Evolutionary conservation across 2,113 vertebrate genomes (phyloP), one percentile per base, ranked within the genome.

Genomic region (Megalops atlanticus): DNA sequence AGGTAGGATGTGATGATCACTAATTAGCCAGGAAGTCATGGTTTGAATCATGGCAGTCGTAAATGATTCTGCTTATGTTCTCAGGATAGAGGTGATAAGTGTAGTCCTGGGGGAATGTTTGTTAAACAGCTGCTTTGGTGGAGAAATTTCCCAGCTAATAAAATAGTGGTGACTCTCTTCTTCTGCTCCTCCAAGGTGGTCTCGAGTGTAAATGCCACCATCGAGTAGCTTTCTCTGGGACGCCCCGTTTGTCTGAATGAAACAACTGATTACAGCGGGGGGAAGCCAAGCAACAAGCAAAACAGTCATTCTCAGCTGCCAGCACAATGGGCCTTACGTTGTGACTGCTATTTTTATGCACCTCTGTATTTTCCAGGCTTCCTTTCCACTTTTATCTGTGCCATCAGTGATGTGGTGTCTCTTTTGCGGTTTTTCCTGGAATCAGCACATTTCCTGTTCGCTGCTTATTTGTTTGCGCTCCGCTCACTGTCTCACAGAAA

Each of bases 231-330:
- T 64, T 64, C n/a, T 24, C 58, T 31, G 58, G 2, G 58, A 64
- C 11, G 24, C 24, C 10, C 58, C 8, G 58, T 11, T 38, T 10
- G 15, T 72, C 70, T 35, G 70, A 72, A 72, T 72, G 70, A 72
- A 72, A 41, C 27, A 41, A 14, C 16, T 40, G 38, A 41, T 74
- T 74, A 41, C n/a, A 24, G 38, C n/a, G n/a, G 39, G 72, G 36
- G 52, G 72, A 21, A 74, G n/a, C 72, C 72, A 41, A 74, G 38
- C 40, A 41, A 74, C 72, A 40, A 41, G 10, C 72, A 74, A 74
- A 74, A 74, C 72, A 74, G 41, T 38, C 58, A 73, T 24, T 40
- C 7, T 35, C 7, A 74, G 7, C 72, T 74, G 35, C 72, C 38
- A 8, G 38, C 24, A 43, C 21, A 43, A 74, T 11, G 16, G 27